Base-by-base conservation (phyloP, 2,888 invertebrate genomes). In the Yponomeuta cagnagella region DNA sequence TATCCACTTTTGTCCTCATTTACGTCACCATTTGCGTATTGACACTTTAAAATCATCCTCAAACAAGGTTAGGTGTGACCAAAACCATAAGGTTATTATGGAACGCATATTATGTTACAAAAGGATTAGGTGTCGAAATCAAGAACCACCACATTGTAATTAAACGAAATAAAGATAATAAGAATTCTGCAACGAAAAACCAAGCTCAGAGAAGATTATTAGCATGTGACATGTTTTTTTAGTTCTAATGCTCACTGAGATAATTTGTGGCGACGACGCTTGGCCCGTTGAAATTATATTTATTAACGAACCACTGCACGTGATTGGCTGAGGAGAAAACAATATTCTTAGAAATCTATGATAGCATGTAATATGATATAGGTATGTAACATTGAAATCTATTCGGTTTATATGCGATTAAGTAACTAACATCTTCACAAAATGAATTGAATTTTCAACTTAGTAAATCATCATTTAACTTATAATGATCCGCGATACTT, bases 211-310 rank as follows among this genome's bases (percentile, higher is more conserved):
- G 15, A 15, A 15, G 52, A 58, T 67, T 15, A 67, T 67, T 67
- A 65, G 65, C 30, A 65, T 12, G 31, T 65, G 65, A n/a, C 37
- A 67, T 67, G 67, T 67, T n/a, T 67, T 15, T 15, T 12, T 37
- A 67, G 67, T n/a, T 12, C 15, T n/a, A 67, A 80, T 90, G 90
- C 91, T 91, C 91, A 91, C 91, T 79, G 90, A 85, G 77, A 90
- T 78, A 72, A 90, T 85, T 77, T 91, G 91, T 74, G 91, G 91
- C 71, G 91, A 88, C 23, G 91, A 89, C 52, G 91, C 91, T 82
- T 91, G 91, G 72, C 91, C 91, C 12, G 91, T 91, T 37, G 91
- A 92, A 84, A 92, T 92, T 74, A 92, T 92, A 87, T 92, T 92
- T 85, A 92, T 91, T 80, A 92, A 82, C 74, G 91, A 90, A 76